Evolutionary conservation across 2,888 invertebrate genomes (phyloP), one percentile per base, ranked within the genome.

Genomic region (Drosophila mettleri): DNA sequence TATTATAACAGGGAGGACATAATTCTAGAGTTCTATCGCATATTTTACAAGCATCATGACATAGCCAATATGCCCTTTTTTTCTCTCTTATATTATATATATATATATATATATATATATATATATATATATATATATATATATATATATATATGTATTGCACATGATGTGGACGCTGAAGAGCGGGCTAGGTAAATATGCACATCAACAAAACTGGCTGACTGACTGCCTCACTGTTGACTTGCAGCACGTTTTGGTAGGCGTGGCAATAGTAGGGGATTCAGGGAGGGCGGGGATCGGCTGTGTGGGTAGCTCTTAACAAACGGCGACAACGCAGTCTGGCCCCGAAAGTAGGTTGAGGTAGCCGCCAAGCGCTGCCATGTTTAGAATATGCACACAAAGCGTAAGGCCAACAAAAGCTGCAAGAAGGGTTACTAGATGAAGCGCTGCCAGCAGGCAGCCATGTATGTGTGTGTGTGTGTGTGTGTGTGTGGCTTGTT

Each of bases 311-410:
- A 81, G 81, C 85, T 77, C 87, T 84, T 81, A 86, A 67, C 70
- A 68, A 68, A 78, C 57, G 52, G 64, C 80, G 54, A 57, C 74
- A 59, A 68, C 59, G 71, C 68, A 68, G 77, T 73, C 67, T 74
- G 74, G 78, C 61, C 70, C 71, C 68, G 39, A 87, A 83, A 75
- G 82, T 83, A 87, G 87, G 83, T 87, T 83, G 83, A 83, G 87
- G 83, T 85, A 85, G 87, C 85, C 87, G 78, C 65, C 74, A 55
- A 72, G 69, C 69, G 61, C 68, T 78, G 86, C 84, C 85, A 88
- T 85, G 88, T 85, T 88, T 85, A 88, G 85, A 85, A 85, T 75
- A 83, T 83, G 88, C 88, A 85, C 67, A 88, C 86, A 85, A 88
- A 85, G 77, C 84, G 69, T 80, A 88, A 73, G 85, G 74, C 85